A percentile compares a stretch with the other conserved stretches of the same genome.
These are phyloP conservation scores for Diplosoma virens DNA, from an alignment of 23 tunicate genomes.

Conservation along the genomic window DNA sequence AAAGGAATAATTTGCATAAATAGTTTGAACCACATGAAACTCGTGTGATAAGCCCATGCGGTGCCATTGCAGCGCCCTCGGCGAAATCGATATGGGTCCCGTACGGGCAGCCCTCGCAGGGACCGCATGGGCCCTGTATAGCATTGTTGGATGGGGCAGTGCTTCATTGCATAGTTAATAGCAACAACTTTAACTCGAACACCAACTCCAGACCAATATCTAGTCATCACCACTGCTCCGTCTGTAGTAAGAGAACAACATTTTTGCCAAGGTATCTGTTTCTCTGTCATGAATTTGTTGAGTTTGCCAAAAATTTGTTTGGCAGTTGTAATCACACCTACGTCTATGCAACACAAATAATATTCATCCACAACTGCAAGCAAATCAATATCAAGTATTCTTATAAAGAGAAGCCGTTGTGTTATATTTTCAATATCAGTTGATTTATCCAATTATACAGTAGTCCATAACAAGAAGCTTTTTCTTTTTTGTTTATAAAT, in stretches of 20 bases:
- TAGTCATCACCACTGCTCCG: neutral
- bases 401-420: neutral
- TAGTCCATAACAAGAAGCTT: neutral
- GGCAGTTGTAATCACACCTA: conserved; percentile 1
- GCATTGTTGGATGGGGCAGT: too few relatives aligned
- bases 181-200: neutral
- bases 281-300: neutral
- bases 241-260: neutral
- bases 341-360: conserved; percentile 13
- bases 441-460: neutral
- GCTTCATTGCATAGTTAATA: neutral
- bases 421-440: neutral
- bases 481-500: neutral
- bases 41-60: too few relatives aligned
- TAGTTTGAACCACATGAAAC: too few relatives aligned
- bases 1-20: too few relatives aligned
- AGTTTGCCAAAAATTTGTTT: neutral
- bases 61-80: too few relatives aligned
- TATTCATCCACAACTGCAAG: neutral
- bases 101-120: too few relatives aligned
- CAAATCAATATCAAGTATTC: neutral
- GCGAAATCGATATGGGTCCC: too few relatives aligned
- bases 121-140: too few relatives aligned
- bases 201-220: neutral
- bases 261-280: neutral